Percentiles rank a stretch among this genome's conserved stretches.
These are phyloP conservation scores for Chiloscyllium punctatum DNA, from an alignment of 2,797 vertebrate genomes.

Conservation along the genomic window DNA sequence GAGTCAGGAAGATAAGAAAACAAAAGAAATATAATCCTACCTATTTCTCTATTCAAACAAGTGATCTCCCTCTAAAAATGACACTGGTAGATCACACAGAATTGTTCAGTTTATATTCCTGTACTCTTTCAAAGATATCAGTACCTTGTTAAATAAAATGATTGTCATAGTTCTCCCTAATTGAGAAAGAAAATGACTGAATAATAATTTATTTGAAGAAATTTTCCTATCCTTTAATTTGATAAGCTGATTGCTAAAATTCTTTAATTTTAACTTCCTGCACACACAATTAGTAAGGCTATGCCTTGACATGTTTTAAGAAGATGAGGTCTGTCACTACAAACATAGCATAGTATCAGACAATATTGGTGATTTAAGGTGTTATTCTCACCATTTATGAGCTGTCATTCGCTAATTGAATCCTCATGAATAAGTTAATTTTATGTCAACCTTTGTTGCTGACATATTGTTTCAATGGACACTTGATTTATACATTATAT, in stretches of 20 bases:
- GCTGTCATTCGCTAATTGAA: conserved; percentile 45
- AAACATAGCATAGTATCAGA: conserved; percentile 41
- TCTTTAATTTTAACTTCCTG: conserved; percentile 53
- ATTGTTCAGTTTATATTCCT: not conserved
- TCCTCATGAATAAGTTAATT: conserved; percentile 37
- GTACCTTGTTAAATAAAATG: not conserved
- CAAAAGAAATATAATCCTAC: not conserved
- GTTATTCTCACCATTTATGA: conserved; percentile 43
- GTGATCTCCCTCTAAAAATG: not conserved
- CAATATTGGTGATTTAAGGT: conserved; percentile 38
- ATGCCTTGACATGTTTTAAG: conserved; percentile 50
- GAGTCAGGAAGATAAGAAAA: not conserved
- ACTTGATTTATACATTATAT: not conserved
- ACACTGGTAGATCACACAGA: not conserved
- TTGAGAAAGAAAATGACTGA: conserved; percentile 22
- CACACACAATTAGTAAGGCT: conserved; percentile 54
- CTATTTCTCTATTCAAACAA: not conserved
- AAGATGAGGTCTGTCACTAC: conserved; percentile 53
- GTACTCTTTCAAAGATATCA: not conserved
- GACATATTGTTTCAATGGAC: not conserved
- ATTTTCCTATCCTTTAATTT: not conserved
- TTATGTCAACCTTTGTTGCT: not conserved
- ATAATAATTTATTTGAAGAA: not conserved
- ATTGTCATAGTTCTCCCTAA: not conserved
- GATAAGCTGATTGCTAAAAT: conserved; percentile 43